Evolutionary conservation across 2,113 vertebrate species (phyloP).

Genomic region (Brevimyrus niger): DNA sequence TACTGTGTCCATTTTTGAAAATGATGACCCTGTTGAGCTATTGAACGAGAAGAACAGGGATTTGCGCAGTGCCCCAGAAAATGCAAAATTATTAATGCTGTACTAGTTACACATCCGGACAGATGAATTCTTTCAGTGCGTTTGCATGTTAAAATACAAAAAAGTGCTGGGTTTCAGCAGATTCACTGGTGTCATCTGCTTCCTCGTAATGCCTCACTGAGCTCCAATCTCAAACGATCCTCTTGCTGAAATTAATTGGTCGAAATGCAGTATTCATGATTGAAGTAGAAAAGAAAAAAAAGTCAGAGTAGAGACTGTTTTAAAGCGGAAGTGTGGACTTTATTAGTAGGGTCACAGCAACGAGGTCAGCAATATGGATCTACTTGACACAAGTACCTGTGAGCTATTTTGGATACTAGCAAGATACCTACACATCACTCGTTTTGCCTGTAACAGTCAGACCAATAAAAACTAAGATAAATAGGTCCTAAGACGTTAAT

Average conservation of each 20-base stretch:
- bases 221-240: not conserved
- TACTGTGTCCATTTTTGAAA: not conserved
- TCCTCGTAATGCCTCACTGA: not conserved
- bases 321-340: not conserved
- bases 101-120: not conserved
- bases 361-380: not conserved
- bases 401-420: not conserved
- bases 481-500: not conserved
- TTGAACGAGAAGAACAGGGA: not conserved
- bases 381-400: not conserved
- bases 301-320: not conserved
- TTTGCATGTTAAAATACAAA: not conserved
- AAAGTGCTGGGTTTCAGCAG: not conserved
- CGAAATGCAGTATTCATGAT: not conserved
- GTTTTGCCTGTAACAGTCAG: not conserved
- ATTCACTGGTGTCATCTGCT: conserved; percentile 3
- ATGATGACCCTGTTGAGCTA: not conserved
- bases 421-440: not conserved
- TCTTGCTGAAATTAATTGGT: not conserved
- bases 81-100: not conserved
- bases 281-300: not conserved
- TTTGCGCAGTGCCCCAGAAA: not conserved
- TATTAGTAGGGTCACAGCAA: not conserved
- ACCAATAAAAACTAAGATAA: not conserved
- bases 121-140: conserved; percentile 6